phyloP scores from a whole-genome alignment of 2,888 invertebrate species.

The Leptinotarsa tumamoca region DNA sequence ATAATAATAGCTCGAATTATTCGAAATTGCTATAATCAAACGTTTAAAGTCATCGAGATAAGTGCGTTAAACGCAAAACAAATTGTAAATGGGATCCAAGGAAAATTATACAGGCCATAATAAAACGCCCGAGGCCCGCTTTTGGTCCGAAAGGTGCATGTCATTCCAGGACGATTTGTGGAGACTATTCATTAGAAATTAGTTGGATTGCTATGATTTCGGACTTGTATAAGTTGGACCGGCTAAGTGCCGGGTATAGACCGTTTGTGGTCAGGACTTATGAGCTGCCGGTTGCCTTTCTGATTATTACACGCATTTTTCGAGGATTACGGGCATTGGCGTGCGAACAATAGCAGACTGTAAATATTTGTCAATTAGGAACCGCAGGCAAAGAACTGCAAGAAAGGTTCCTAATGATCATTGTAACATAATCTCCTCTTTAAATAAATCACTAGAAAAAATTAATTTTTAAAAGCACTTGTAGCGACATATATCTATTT shows the following conservation, averaged over 20 bases:
- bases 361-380: too few species aligned
- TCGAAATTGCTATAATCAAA: conserved; percentile 67
- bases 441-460: too few species aligned
- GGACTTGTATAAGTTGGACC: conserved; percentile 54
- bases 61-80: conserved; percentile 65
- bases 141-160: conserved; percentile 59
- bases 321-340: conserved; percentile 33
- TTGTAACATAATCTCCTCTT: too few species aligned
- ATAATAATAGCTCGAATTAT: conserved; percentile 66
- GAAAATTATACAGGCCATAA: conserved; percentile 60
- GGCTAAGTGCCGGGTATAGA: conserved; percentile 51
- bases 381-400: background rate
- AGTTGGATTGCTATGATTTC: conserved; percentile 72
- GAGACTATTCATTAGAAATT: conserved; percentile 72
- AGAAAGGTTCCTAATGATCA: background rate
- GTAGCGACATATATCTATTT: too few species aligned
- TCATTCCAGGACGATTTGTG: conserved; percentile 64
- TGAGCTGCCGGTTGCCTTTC: conserved; percentile 22
- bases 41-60: conserved; percentile 64
- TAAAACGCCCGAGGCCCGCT: conserved; percentile 43
- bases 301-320: conserved; percentile 42
- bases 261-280: conserved; percentile 48
- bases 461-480: too few species aligned
- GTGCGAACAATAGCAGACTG: conserved; percentile 1
- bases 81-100: conserved; percentile 65